Base-by-base conservation (phyloP, 2,113 vertebrate genomes). In the Illadopsis cleaveri region DNA sequence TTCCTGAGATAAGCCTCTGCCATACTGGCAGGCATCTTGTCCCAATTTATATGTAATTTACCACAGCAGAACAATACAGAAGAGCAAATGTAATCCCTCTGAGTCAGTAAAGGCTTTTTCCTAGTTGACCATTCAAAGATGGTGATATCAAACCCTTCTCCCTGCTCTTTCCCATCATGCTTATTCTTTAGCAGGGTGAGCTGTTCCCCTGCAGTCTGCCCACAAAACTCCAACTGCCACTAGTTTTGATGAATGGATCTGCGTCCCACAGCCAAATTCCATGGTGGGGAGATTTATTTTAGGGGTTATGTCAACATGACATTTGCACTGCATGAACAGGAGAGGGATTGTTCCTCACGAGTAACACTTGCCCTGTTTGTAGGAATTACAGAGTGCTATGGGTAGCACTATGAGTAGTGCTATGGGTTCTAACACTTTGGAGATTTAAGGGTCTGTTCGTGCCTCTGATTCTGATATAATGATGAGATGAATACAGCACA, bases 221-320 rank as follows among this genome's bases (percentile, higher is more conserved):
- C 90, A 73, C 31, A 90, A 76, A 95, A 33, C 17, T 31, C 18
- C 21, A 30, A 10, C 0, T 1, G 19, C 27, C 0, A 0, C 1
- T 3, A 69, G 23, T 73, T 88, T 50, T 80, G 61, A 88, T 50
- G 37, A 88, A 90, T 57, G 37, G 44, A 68, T 72, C 45, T 82
- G 37, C 28, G 82, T 79, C 28, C 56, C 44, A 51, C 18, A 65
- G 66, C 54, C 58, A 91, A 82, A 62, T 45, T 7, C 31, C 22
- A 14, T 0, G 1, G 44, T 3, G 1, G 53, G 45, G 82, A 91
- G 37, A 61, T 44, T 88, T 90, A 95, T 90, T 92, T 85, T 57
- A 78, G 75, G 45, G 25, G 6, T 75, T 88, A 48, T 8, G 25
- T 80, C 88, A 95, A 80, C 79, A 90, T 57, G 22, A 38, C 24